phyloP scores from a whole-genome alignment of 1,140 invertebrate species.

The Listronotus bonariensis region DNA sequence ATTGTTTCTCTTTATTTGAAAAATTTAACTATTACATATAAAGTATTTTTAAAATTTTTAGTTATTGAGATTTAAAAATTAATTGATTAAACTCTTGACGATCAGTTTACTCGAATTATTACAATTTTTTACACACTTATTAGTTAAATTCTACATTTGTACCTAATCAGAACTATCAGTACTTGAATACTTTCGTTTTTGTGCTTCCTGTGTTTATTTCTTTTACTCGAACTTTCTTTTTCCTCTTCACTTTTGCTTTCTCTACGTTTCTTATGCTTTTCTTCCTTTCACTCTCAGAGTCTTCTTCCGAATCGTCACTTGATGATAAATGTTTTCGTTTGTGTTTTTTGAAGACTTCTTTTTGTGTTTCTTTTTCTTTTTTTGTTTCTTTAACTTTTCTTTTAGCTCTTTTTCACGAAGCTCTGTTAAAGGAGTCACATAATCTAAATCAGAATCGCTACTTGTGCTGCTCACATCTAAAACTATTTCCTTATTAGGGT shows the following conservation, averaged over 20 bases:
- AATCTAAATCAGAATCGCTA: constrained; percentile 83
- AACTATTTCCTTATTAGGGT: constrained; percentile 86
- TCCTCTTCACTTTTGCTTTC: neutral
- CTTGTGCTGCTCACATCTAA: constrained; percentile 95
- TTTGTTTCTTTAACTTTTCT: constrained; percentile 64
- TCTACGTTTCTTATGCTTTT: no score
- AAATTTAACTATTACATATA: no score
- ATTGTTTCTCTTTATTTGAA: no score
- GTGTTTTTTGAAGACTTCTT: constrained; percentile 41
- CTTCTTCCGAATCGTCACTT: constrained; percentile 19
- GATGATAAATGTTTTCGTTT: constrained; percentile 28
- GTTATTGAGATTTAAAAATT: no score
- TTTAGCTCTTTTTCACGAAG: constrained; percentile 76
- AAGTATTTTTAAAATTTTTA: no score
- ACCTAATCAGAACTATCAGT: constrained; percentile 8
- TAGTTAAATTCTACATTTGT: no score
- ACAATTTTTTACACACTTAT: no score
- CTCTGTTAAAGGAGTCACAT: constrained; percentile 79
- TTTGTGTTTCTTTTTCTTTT: constrained; percentile 58
- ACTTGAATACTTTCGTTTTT: constrained; percentile 10
- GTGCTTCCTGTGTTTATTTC: constrained; percentile 23
- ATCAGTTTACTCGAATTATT: no score
- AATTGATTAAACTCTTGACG: no score
- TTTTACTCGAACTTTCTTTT: constrained; percentile 4
- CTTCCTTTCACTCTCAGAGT: neutral